Conservation (phyloP, 1,140 invertebrate species). For the Globodera rostochiensis region DNA sequence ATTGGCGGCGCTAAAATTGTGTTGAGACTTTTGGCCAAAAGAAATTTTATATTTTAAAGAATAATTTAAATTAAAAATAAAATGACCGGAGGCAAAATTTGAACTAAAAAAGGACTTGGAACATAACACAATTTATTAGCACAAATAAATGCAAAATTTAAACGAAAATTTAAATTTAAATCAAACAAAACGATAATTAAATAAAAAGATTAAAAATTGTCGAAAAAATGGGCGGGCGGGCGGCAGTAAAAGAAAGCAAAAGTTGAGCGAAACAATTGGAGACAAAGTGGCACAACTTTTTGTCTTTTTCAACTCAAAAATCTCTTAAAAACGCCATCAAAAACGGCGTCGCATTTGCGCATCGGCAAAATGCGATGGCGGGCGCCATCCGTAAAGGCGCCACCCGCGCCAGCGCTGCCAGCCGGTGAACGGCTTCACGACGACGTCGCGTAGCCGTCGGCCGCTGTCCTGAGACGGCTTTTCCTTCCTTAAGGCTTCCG, state of each 20-base stretch:
- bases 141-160: no score
- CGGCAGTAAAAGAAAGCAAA: background rate
- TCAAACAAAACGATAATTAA: no score
- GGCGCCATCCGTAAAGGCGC: conserved; percentile 34
- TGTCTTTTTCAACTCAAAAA: conserved; percentile 27
- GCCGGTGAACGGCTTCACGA: conserved; percentile 39
- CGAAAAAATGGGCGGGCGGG: no score
- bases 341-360: conserved; percentile 4
- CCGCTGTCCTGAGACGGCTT: background rate
- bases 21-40: background rate
- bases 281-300: conserved; percentile 6
- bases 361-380: conserved; percentile 17
- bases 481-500: background rate
- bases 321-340: conserved; percentile 4
- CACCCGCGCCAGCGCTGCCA: conserved; percentile 52
- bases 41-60: conserved; percentile 30
- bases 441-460: background rate
- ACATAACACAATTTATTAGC: no score
- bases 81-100: conserved; percentile 26
- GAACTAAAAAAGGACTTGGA: background rate
- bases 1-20: conserved; percentile 8
- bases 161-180: no score
- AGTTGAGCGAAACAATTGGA: conserved; percentile 8
- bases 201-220: no score
- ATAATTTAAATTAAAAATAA: conserved; percentile 28